Percentiles rank a stretch among this genome's conserved stretches.
Evolutionary conservation across 2,888 invertebrate genomes (phyloP).

Genomic region (Dorcus parallelipipedus): DNA sequence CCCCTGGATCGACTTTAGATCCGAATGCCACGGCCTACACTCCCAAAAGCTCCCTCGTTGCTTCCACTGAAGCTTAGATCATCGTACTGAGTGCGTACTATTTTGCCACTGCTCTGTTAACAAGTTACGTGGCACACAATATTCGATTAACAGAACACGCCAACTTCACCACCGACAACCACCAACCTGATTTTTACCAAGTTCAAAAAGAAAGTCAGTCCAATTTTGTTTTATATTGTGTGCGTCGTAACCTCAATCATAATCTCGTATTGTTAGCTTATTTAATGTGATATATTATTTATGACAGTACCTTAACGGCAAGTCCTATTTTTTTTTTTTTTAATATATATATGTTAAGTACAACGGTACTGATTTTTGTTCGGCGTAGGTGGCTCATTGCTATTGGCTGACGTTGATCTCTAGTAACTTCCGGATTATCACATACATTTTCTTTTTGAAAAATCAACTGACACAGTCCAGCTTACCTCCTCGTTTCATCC

Average conservation of each 20-base stretch:
- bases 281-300: conserved; percentile 45
- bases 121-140: conserved; percentile 10
- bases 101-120: conserved; percentile 4
- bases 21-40: conserved; percentile 91
- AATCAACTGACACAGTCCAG: neutral
- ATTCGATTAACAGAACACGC: neutral
- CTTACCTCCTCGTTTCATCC: neutral
- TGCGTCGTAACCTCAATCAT: neutral
- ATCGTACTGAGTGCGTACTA: conserved; percentile 19
- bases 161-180: conserved; percentile 1
- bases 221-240: too few species aligned
- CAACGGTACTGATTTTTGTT: conserved; percentile 42
- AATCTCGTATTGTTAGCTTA: conserved; percentile 38
- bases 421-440: conserved; percentile 25
- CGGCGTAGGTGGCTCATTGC: conserved; percentile 33
- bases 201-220: too few species aligned
- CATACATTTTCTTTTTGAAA: neutral
- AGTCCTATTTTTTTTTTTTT: conserved; percentile 34
- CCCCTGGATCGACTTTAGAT: conserved; percentile 62
- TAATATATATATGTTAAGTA: conserved; percentile 23
- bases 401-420: conserved; percentile 40
- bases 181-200: neutral
- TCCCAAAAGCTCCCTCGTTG: conserved; percentile 67
- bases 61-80: conserved; percentile 56
- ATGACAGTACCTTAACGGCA: conserved; percentile 36